phyloP scores from a whole-genome alignment of 2,888 invertebrate genomes.

The Melanostoma mellinum region DNA sequence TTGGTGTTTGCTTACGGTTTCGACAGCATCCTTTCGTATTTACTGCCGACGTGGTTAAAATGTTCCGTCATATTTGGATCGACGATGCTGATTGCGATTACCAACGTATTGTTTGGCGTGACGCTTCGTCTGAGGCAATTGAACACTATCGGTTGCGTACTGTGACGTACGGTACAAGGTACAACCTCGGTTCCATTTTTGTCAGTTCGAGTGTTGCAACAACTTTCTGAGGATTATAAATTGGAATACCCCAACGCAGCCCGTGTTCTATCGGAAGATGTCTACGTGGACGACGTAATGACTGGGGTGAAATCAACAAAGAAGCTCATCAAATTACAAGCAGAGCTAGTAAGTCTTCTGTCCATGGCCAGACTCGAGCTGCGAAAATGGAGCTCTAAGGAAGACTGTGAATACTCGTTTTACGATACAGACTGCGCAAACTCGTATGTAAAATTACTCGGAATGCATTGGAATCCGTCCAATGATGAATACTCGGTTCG shows the following conservation, averaged over 20 bases:
- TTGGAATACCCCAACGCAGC: constrained; percentile 47
- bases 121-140: constrained; percentile 13
- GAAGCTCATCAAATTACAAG: constrained; percentile 19
- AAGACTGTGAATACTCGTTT: constrained; percentile 12
- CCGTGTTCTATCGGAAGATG: constrained; percentile 45
- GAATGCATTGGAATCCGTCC: constrained; percentile 54
- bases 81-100: constrained; percentile 48
- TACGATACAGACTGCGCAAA: not conserved
- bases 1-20: no score
- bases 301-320: constrained; percentile 49
- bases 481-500: constrained; percentile 34
- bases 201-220: constrained; percentile 56
- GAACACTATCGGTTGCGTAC: constrained; percentile 59
- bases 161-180: constrained; percentile 64
- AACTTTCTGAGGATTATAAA: constrained; percentile 51
- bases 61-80: constrained; percentile 57
- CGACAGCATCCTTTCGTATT: no score
- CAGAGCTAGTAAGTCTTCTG: constrained; percentile 30
- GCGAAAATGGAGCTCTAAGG: constrained; percentile 27
- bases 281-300: constrained; percentile 67
- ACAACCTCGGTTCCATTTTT: constrained; percentile 57
- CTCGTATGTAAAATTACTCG: constrained; percentile 43
- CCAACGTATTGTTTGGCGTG: constrained; percentile 64
- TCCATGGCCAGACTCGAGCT: constrained; percentile 7
- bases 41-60: constrained; percentile 5